Evolutionary conservation across 2,113 vertebrate species (phyloP).

Genomic region (Odobenus rosmarus): DNA sequence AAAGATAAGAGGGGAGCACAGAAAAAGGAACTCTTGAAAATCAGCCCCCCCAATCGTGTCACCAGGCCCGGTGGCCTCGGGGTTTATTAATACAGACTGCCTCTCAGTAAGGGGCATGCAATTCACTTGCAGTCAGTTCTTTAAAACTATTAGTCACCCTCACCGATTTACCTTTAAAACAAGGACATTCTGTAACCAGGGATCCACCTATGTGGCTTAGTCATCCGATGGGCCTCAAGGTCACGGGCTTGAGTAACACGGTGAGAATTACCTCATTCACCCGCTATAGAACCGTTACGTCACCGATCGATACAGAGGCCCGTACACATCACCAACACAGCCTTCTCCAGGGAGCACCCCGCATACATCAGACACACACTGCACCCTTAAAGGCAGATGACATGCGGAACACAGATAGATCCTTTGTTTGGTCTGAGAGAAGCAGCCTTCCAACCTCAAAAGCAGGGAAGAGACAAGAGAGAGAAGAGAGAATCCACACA

Average conservation of each 20-base stretch:
- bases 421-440: slow-evolving; percentile 64
- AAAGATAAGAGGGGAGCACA: slow-evolving; percentile 40
- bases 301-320: slow-evolving; percentile 86
- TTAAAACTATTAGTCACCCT: slow-evolving; percentile 61
- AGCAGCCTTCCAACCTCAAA: slow-evolving; percentile 62
- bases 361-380: slow-evolving; percentile 74
- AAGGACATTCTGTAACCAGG: slow-evolving; percentile 77
- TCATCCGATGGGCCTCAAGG: slow-evolving; percentile 85
- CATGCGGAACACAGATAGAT: slow-evolving; percentile 59
- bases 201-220: slow-evolving; percentile 72
- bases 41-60: slow-evolving; percentile 54
- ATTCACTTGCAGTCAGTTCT: slow-evolving; percentile 56
- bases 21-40: slow-evolving; percentile 61
- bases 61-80: background rate
- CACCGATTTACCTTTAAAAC: slow-evolving; percentile 77
- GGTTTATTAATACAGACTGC: slow-evolving; percentile 54
- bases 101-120: slow-evolving; percentile 10
- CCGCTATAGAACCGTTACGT: slow-evolving; percentile 84
- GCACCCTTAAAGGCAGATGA: slow-evolving; percentile 75
- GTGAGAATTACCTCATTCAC: slow-evolving; percentile 88
- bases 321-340: slow-evolving; percentile 74
- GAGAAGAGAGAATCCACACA: background rate
- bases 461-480: background rate
- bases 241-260: slow-evolving; percentile 82
- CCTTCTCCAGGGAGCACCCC: slow-evolving; percentile 69